Base-by-base conservation (phyloP, 1,140 invertebrate species). In the Phocides pigmalion region DNA sequence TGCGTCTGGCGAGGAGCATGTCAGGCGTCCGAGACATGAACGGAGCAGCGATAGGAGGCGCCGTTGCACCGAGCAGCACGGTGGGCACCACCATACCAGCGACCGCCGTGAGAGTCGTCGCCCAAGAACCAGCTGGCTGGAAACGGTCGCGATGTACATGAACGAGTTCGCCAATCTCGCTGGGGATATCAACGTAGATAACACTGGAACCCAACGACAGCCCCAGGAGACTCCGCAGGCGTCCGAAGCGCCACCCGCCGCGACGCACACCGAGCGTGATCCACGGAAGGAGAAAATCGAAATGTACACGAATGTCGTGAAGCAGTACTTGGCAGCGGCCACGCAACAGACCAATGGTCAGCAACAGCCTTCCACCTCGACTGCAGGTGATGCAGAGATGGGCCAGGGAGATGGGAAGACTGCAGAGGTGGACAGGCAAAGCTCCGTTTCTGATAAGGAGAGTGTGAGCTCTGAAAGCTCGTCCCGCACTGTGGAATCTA, bases 101-200 rank as follows among this genome's bases (percentile, higher is more conserved):
- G 70, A 70, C 16, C 64, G 71, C 1, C 58, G 65, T 0, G 65
- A 74, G 14, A 61, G 63, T 12, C 77, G 74, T 19, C 69, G 79
- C n/a, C 19, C 54, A 2, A 74, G 74, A 3, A 56, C 61, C 35
- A 83, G 81, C 61, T 92, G 91, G 91, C 58, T 92, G 0, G 84
- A 91, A 3, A 90, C 82, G 14, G 85, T 92, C 56, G 74, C 81
- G 4, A 81, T 76, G 3, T 92, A 90, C 64, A 86, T 92, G 82
- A 90, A 92, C 44, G 89, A 92, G 54, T 92, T 91, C 63, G 83
- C 89, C 8, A 90, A 92, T 62, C 76, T 92, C 0, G 87, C 90
- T 20, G 91, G 89, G 3, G 89, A 92, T 64, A 61, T 89, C 19
- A 68, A 68, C 64, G n/a, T 47, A 70, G 70, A 50, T 35, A 44